These are phyloP conservation scores for Drosophila setosimentum DNA, from an alignment of 2,888 invertebrate genomes.

Conservation along the genomic window DNA sequence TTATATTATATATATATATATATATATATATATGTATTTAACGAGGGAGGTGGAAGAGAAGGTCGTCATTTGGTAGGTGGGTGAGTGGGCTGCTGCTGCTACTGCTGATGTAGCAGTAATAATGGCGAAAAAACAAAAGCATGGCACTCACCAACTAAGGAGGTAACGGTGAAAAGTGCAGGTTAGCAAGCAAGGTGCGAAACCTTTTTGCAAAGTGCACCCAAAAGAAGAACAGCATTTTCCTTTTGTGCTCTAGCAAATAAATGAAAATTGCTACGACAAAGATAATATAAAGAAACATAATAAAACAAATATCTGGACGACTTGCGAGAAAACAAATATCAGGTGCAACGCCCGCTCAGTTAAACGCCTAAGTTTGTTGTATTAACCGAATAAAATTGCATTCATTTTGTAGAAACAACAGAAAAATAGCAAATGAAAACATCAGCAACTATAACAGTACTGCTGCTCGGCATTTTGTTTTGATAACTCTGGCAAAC, in stretches of 20 bases:
- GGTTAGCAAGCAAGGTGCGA: conserved; percentile 27
- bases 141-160: conserved; percentile 20
- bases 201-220: conserved; percentile 8
- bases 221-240: conserved; percentile 35
- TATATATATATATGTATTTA: conserved; percentile 8
- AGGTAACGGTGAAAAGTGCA: conserved; percentile 43
- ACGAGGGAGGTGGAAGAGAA: conserved; percentile 4
- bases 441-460: conserved; percentile 52
- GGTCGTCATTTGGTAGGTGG: conserved; percentile 48
- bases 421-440: conserved; percentile 56
- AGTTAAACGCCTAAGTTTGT: conserved; percentile 9
- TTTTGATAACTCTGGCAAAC: conserved; percentile 79
- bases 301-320: conserved; percentile 1
- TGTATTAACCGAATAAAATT: conserved; percentile 56
- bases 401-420: conserved; percentile 64
- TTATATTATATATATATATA: too few relatives aligned
- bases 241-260: conserved; percentile 7
- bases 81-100: conserved; percentile 53
- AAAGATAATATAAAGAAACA: conserved; percentile 34
- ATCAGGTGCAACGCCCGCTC: not conserved
- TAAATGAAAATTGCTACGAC: conserved; percentile 25
- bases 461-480: conserved; percentile 63
- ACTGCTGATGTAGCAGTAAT: conserved; percentile 52
- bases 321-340: conserved; percentile 41
- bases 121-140: conserved; percentile 54